Evolutionary conservation across 2,888 invertebrate species (phyloP).

Genomic region (Philopedon plagiatum): DNA sequence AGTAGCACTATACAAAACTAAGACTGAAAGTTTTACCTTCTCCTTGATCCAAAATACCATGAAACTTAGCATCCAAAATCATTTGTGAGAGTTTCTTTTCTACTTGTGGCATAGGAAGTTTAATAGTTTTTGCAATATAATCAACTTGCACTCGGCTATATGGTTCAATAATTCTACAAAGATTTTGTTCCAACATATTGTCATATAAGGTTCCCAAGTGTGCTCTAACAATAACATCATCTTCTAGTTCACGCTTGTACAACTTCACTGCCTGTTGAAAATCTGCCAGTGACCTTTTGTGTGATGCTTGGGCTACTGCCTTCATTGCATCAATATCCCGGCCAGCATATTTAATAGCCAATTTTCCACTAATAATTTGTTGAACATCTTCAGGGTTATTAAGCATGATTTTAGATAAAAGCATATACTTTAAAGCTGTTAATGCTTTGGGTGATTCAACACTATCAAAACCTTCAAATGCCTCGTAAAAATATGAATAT

Average conservation of each 20-base stretch:
- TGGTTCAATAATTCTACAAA: slow-evolving; percentile 98
- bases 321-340: slow-evolving; percentile 98
- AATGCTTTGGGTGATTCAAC: slow-evolving; percentile 93
- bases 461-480: slow-evolving; percentile 94
- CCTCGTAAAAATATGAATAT: slow-evolving; percentile 98
- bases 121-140: slow-evolving; percentile 92
- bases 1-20: no score
- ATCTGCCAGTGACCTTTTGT: slow-evolving; percentile 96
- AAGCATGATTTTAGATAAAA: slow-evolving; percentile 98
- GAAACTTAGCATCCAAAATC: slow-evolving; percentile 98
- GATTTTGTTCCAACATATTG: slow-evolving; percentile 98
- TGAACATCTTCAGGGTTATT: slow-evolving; percentile 97
- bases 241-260: slow-evolving; percentile 90
- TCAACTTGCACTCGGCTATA: slow-evolving; percentile 97
- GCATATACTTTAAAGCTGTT: slow-evolving; percentile 98
- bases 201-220: slow-evolving; percentile 98
- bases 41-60: slow-evolving; percentile 98
- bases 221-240: slow-evolving; percentile 97
- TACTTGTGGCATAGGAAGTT: slow-evolving; percentile 90
- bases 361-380: slow-evolving; percentile 94
- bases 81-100: slow-evolving; percentile 99
- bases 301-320: slow-evolving; percentile 95
- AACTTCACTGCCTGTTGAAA: slow-evolving; percentile 92
- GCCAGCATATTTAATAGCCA: slow-evolving; percentile 96
- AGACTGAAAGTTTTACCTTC: slow-evolving; percentile 72